These are phyloP conservation scores for Delphinapterus leucas DNA, from an alignment of 2,113 vertebrate genomes.

Conservation along the genomic window DNA sequence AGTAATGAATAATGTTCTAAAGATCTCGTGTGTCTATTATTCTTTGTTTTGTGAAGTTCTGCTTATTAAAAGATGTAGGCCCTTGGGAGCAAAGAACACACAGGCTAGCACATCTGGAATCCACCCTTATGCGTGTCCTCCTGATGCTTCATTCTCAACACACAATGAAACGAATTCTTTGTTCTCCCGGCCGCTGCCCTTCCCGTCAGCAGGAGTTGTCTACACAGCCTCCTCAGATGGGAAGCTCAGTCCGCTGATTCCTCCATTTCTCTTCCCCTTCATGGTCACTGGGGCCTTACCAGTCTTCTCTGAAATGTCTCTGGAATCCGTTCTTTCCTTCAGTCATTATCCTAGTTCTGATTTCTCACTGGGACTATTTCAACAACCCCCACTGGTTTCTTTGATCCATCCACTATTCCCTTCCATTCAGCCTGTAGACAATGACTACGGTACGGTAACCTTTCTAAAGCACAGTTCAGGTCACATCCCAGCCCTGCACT, in stretches of 20 bases:
- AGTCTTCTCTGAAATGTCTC: background rate
- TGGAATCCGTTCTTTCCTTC: background rate
- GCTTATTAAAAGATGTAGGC: background rate
- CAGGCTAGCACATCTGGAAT: fast-evolving
- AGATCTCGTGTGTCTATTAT: background rate
- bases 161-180: fast-evolving
- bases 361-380: background rate
- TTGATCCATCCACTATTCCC: background rate
- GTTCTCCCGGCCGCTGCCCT: fast-evolving
- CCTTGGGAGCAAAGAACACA: background rate
- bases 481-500: background rate
- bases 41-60: background rate
- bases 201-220: fast-evolving
- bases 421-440: background rate
- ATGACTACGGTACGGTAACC: background rate
- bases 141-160: fast-evolving
- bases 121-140: fast-evolving
- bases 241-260: background rate
- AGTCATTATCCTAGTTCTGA: background rate
- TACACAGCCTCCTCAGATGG: background rate
- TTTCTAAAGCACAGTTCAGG: background rate
- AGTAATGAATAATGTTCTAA: no score
- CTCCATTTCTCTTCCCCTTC: no score
- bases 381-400: background rate
- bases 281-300: background rate